phyloP scores from a whole-genome alignment of 2,797 vertebrate genomes.

The Zalophus californianus region DNA sequence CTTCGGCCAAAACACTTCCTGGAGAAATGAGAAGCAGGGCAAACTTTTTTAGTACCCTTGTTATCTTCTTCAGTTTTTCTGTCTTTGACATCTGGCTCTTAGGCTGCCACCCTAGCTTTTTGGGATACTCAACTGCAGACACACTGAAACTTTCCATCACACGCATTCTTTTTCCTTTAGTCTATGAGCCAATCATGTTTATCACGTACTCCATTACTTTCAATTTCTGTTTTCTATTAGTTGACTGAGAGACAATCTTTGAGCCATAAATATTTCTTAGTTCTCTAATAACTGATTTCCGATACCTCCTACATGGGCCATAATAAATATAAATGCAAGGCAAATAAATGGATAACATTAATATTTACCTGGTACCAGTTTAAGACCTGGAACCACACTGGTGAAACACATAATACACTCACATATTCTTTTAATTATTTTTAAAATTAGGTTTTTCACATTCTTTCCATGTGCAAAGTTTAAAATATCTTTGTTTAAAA shows the following conservation, averaged over 20 bases:
- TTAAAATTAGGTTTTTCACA: not conserved
- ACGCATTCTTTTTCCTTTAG: not conserved
- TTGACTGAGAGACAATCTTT: not conserved
- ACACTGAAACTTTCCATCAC: not conserved
- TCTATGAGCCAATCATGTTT: not conserved
- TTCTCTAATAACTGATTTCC: not conserved
- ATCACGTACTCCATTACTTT: not conserved
- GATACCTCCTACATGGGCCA: not conserved
- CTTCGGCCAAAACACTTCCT: not conserved
- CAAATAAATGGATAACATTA: not conserved
- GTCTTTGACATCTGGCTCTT: not conserved
- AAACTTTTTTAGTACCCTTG: not conserved
- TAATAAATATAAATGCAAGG: not conserved
- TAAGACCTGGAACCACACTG: not conserved
- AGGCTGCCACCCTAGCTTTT: not conserved
- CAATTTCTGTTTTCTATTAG: not conserved
- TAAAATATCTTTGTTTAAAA: not conserved
- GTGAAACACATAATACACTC: not conserved
- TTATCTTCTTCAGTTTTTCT: not conserved
- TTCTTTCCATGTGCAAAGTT: not conserved
- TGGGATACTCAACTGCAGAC: not conserved
- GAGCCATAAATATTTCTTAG: not conserved
- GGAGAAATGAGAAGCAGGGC: not conserved
- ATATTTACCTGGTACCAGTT: not conserved
- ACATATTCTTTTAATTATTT: not conserved